These are phyloP conservation scores for Schlechtendalia chinensis DNA, from an alignment of 1,140 invertebrate genomes.

Conservation along the genomic window DNA sequence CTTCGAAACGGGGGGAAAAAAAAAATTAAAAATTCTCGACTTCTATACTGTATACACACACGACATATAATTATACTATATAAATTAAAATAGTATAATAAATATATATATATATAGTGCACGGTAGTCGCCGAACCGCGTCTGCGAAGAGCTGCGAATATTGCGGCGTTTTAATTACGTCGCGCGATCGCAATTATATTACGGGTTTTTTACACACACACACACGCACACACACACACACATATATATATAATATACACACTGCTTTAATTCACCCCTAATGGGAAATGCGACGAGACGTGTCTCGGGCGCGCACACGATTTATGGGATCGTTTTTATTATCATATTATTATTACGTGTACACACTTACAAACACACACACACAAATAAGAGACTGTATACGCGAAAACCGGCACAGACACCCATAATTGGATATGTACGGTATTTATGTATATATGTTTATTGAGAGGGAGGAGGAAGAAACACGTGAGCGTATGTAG, in stretches of 20 bases:
- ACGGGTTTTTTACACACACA: too few species aligned
- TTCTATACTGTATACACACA: neutral
- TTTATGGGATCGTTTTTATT: slow-evolving; percentile 45
- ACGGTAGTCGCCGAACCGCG: neutral
- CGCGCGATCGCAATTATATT: slow-evolving; percentile 23
- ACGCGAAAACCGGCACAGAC: slow-evolving; percentile 27
- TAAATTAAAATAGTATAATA: neutral
- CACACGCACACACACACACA: too few species aligned
- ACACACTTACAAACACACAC: neutral
- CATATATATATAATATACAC: slow-evolving; percentile 28
- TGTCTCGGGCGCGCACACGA: slow-evolving; percentile 21
- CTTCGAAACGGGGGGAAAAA: neutral
- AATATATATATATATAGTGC: neutral
- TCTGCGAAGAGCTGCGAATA: neutral
- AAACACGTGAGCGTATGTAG: slow-evolving; percentile 1
- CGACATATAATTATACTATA: too few species aligned
- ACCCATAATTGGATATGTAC: slow-evolving; percentile 41
- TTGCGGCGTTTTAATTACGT: slow-evolving; percentile 36
- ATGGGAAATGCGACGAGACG: slow-evolving; percentile 32
- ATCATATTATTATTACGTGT: slow-evolving; percentile 13
- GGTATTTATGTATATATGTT: too few species aligned
- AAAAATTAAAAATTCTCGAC: neutral
- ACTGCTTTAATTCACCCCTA: slow-evolving; percentile 40
- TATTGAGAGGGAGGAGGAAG: neutral
- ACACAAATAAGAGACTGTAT: neutral